These are phyloP conservation scores for Pristionchus maxplancki DNA, from an alignment of 2,888 invertebrate genomes.

Conservation along the genomic window DNA sequence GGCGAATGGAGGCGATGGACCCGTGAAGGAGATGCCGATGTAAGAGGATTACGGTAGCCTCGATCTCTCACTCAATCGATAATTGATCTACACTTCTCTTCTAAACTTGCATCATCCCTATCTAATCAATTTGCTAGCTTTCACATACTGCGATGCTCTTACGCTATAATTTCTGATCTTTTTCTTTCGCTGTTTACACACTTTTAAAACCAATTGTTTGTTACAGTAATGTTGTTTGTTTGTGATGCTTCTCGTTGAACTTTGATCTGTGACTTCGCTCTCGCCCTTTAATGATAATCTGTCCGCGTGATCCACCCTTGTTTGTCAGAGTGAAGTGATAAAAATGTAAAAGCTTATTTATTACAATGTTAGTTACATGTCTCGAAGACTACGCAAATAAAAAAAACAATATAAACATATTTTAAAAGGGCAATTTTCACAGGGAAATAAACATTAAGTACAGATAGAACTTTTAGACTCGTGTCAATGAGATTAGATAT, in stretches of 20 bases:
- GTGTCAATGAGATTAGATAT: background rate
- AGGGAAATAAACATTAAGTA: background rate
- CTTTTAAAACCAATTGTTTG: slow-evolving; percentile 12
- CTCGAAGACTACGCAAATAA: background rate
- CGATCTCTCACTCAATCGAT: slow-evolving; percentile 38
- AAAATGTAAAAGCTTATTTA: slow-evolving; percentile 26
- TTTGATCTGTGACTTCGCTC: slow-evolving; percentile 36
- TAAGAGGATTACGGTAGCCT: slow-evolving; percentile 53
- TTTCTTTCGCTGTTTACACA: slow-evolving; percentile 15
- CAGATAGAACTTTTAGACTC: background rate
- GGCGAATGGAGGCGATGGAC: slow-evolving; percentile 60
- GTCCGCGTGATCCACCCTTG: slow-evolving; percentile 19
- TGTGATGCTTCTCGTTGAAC: slow-evolving; percentile 43
- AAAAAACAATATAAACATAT: background rate
- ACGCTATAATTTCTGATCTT: slow-evolving; percentile 21
- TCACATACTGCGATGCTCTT: slow-evolving; percentile 32
- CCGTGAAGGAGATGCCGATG: slow-evolving; percentile 64
- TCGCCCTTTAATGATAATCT: background rate
- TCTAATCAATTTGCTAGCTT: slow-evolving; percentile 37
- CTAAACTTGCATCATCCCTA: slow-evolving; percentile 46
- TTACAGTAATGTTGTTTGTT: slow-evolving; percentile 49
- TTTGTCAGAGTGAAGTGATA: slow-evolving; percentile 51
- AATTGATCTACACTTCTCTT: slow-evolving; percentile 34
- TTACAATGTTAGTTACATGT: background rate
- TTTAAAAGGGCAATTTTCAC: background rate